Conservation (phyloP, 1,140 invertebrate genomes). For the Cydia amplana region DNA sequence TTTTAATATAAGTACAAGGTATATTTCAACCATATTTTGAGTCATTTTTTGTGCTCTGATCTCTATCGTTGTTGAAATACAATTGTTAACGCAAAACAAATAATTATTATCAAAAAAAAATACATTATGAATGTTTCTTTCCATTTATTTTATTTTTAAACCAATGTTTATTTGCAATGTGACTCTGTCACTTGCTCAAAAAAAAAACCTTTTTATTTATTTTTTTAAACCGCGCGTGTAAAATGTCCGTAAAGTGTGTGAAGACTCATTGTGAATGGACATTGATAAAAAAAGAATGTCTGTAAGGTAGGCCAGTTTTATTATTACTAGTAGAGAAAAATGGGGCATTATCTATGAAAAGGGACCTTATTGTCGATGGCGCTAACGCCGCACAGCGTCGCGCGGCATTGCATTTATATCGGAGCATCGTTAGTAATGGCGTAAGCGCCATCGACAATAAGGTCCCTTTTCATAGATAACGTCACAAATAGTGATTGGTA, state of each 20-base stretch:
- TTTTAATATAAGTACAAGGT: too few species aligned
- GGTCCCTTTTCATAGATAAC: too few species aligned
- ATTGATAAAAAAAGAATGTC: slow-evolving; percentile 66
- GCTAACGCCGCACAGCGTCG: too few species aligned
- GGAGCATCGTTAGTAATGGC: too few species aligned
- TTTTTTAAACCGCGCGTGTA: slow-evolving; percentile 34
- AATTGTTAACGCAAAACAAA: not conserved
- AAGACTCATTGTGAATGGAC: slow-evolving; percentile 74
- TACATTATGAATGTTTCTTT: slow-evolving; percentile 7
- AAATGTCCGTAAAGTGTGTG: slow-evolving; percentile 55
- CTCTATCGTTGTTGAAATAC: not conserved
- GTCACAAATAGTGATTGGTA: slow-evolving; percentile 56
- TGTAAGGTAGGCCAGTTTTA: slow-evolving; percentile 77
- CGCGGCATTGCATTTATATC: too few species aligned
- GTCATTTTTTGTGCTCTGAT: not conserved
- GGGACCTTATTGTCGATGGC: too few species aligned
- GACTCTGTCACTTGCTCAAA: slow-evolving; percentile 63
- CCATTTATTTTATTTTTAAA: slow-evolving; percentile 41
- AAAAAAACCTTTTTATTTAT: slow-evolving; percentile 36
- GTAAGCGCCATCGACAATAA: too few species aligned
- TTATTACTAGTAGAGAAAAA: slow-evolving; percentile 42
- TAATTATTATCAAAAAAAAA: not conserved
- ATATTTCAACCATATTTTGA: too few species aligned
- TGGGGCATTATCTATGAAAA: too few species aligned
- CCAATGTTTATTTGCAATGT: slow-evolving; percentile 77